Conservation (phyloP, 2,888 invertebrate species). For the Lithophane leautieri region DNA sequence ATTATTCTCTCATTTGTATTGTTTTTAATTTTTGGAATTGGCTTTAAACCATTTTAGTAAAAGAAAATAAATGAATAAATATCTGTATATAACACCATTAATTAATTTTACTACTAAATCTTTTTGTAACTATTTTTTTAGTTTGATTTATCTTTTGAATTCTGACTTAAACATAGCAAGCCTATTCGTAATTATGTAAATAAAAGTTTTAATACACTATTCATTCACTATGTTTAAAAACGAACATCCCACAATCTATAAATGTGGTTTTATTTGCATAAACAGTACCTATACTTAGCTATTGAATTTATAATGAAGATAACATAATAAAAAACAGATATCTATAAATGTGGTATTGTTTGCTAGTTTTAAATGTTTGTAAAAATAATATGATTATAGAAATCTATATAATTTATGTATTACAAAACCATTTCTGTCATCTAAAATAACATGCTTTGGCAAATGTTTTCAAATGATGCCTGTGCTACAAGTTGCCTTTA, state of each 20-base stretch:
- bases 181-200: background rate
- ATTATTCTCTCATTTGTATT: too few relatives aligned
- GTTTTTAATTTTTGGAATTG: too few relatives aligned
- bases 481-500: conserved; percentile 52
- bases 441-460: conserved; percentile 1
- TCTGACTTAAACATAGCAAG: background rate
- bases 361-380: background rate
- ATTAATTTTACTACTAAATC: background rate
- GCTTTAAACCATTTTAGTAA: too few relatives aligned
- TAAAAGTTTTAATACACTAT: background rate
- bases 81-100: background rate
- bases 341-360: background rate
- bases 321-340: conserved; percentile 11
- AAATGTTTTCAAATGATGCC: conserved; percentile 7
- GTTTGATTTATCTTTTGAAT: background rate
- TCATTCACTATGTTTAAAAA: conserved; percentile 10
- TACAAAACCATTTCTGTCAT: background rate
- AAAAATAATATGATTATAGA: conserved; percentile 4
- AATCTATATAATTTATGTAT: background rate
- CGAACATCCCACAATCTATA: conserved; percentile 14
- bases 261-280: conserved; percentile 9
- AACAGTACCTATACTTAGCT: background rate
- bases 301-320: conserved; percentile 22
- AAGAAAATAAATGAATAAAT: too few relatives aligned
- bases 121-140: background rate